Evolutionary conservation across 1,140 invertebrate species (phyloP), one percentile per base, ranked within the genome.

Genomic region (Dreissena polymorpha): DNA sequence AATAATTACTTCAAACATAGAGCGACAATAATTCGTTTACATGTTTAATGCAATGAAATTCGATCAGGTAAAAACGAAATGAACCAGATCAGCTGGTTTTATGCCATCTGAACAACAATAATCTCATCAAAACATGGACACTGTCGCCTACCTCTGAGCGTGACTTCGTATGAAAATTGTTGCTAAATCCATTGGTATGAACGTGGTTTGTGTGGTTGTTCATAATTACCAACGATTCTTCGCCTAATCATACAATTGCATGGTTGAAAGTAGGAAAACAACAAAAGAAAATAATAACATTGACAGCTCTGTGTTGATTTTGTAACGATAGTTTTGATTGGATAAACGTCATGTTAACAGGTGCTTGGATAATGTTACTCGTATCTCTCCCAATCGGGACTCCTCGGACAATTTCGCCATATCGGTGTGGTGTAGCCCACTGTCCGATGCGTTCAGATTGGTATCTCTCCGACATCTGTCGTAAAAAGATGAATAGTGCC

Each of bases 251-350:
- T 39, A 39, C 39, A 39, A 39, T 39, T 39, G 39, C 39, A 39
- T 39, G 39, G 57, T 60, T 18, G 57, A 60, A 60, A 60, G 21
- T 60, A 60, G 12, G 21, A 60, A 60, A 60, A 60, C 57, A 60
- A 60, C 57, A 60, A 60, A 60, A 60, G 57, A 60, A 60, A 60
- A 60, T 60, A 60, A 60, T 60, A 60, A 60, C 57, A 60, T 60
- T 60, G 57, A 60, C 57, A 60, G 16, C 10, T 39, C 39, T 60
- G 57, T 60, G 57, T 60, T 60, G 57, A n/a, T 60, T 60, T 60
- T 60, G 57, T 60, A 60, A 60, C 57, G 10, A n/a, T 2, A n/a
- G 16, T 60, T 60, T 18, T 23, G 3, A 60, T 60, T 60, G 57
- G 57, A 39, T 39, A 8, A 39, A 39, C 39, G 39, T 39, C 39